phyloP scores from a whole-genome alignment of 23 tunicate genomes.

The Botrylloides violaceus region DNA sequence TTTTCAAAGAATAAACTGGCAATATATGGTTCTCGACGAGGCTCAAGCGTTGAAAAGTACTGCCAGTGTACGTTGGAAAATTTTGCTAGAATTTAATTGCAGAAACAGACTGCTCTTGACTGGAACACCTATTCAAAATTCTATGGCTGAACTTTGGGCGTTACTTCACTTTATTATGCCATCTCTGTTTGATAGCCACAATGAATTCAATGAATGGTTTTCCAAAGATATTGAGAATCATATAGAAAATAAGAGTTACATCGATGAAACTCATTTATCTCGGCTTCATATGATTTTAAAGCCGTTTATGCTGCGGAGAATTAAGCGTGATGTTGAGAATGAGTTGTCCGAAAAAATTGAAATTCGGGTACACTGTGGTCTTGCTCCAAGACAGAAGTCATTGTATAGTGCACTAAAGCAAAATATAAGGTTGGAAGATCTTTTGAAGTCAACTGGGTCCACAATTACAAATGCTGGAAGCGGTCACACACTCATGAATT shows the following conservation, averaged over 20 bases:
- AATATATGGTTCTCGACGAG: constrained; percentile 74
- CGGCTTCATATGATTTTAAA: constrained; percentile 67
- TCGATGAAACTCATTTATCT: constrained; percentile 61
- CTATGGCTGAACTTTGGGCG: constrained; percentile 92
- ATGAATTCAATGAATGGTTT: constrained; percentile 86
- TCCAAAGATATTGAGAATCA: constrained; percentile 77
- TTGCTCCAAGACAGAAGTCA: constrained; percentile 51
- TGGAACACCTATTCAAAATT: constrained; percentile 80
- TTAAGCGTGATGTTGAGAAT: constrained; percentile 74
- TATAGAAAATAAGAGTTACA: constrained; percentile 48
- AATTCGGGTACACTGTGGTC: constrained; percentile 53
- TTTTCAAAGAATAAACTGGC: constrained; percentile 74
- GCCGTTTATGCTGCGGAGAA: constrained; percentile 69
- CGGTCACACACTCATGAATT: constrained; percentile 55
- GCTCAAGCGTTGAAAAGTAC: constrained; percentile 82
- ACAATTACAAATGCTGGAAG: not conserved
- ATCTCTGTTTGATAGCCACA: constrained; percentile 67
- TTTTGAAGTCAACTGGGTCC: constrained; percentile 16
- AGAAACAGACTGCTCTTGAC: constrained; percentile 60
- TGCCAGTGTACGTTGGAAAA: constrained; percentile 61
- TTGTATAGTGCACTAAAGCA: constrained; percentile 56
- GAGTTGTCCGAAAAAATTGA: constrained; percentile 75
- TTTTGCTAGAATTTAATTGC: constrained; percentile 63
- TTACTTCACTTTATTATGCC: constrained; percentile 86
- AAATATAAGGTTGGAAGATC: constrained; percentile 39